A percentile compares a stretch with the other conserved stretches of the same genome.
These are phyloP conservation scores for Bombyx mori DNA, from an alignment of 1,140 invertebrate genomes.

Conservation along the genomic window ASM3026992v2 NC_085111.1:11360501-11361000, in stretches of 20 bases:
- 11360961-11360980: conserved; percentile 3
- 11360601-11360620: too few species aligned
- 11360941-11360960: conserved; percentile 15
- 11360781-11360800: neutral
- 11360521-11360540: too few species aligned
- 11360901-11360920: conserved; percentile 4
- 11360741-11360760: conserved; percentile 2
- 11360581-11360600: too few species aligned
- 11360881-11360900: conserved; percentile 3
- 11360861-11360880: too few species aligned
- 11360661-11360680: conserved; percentile 12
- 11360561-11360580: too few species aligned
- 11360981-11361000: conserved; percentile 12
- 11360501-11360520: too few species aligned
- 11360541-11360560: too few species aligned
- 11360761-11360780: neutral
- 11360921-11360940: conserved; percentile 9
- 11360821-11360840: too few species aligned
- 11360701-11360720: conserved; percentile 18
- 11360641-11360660: conserved; percentile 8
- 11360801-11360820: neutral
- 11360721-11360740: conserved; percentile 13
- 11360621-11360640: neutral
- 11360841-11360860: too few species aligned
- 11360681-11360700: conserved; percentile 10